Evolutionary conservation across 2,113 vertebrate species (phyloP).

Genomic region (Maccullochella peelii): DNA sequence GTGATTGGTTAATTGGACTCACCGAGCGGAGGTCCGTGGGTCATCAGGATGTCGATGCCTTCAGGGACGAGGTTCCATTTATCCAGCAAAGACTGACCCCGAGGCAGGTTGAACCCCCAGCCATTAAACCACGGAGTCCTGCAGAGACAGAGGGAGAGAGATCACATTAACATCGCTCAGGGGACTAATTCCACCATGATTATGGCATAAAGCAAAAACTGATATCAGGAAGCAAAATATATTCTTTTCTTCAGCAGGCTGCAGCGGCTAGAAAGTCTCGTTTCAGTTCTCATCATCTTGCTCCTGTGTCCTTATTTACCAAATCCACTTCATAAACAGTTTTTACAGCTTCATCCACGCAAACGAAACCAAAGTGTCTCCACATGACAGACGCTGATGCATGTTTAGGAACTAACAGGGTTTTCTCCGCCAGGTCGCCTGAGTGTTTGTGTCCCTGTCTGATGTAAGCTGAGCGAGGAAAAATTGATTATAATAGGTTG

Average conservation of each 20-base stretch:
- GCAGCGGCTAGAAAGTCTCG: neutral
- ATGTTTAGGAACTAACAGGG: neutral
- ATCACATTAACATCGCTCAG: slow-evolving; percentile 27
- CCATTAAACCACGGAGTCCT: slow-evolving; percentile 99
- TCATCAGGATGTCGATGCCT: slow-evolving; percentile 98
- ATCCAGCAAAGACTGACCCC: slow-evolving; percentile 98
- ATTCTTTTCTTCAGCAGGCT: neutral
- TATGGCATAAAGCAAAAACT: neutral
- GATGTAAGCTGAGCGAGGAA: neutral
- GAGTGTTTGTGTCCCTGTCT: neutral
- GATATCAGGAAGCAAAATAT: slow-evolving; percentile 14
- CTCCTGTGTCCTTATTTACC: neutral
- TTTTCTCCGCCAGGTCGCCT: neutral
- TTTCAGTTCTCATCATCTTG: neutral
- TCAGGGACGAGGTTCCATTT: slow-evolving; percentile 99
- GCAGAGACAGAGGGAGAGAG: slow-evolving; percentile 66
- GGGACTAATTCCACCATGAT: slow-evolving; percentile 3
- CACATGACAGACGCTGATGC: neutral
- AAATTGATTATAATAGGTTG: neutral
- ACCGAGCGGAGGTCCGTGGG: slow-evolving; percentile 97
- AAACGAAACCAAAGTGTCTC: neutral
- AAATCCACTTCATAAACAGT: neutral
- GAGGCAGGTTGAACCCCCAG: slow-evolving; percentile 98
- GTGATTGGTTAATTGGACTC: slow-evolving; percentile 84
- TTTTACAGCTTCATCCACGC: neutral